These are phyloP conservation scores for Cyaniris semiargus DNA, from an alignment of 2,888 invertebrate genomes.

Conservation along the genomic window DNA sequence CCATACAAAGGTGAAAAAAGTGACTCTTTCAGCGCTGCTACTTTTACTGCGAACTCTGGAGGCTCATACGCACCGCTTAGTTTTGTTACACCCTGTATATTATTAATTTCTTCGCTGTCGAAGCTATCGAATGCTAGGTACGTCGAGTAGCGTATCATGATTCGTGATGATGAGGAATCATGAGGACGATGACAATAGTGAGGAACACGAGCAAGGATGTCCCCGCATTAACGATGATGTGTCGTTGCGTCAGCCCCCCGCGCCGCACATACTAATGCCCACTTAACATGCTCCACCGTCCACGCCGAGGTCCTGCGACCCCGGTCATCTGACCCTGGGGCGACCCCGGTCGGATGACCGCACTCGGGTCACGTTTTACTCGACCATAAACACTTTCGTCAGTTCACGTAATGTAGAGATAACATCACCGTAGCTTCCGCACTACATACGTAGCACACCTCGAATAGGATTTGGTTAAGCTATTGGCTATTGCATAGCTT, in stretches of 20 bases:
- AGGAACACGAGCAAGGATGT: background rate
- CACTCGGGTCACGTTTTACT: constrained; percentile 12
- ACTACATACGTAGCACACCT: too few species aligned
- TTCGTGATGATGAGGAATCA: background rate
- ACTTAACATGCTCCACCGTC: background rate
- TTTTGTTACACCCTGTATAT: too few species aligned
- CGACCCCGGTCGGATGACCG: constrained; percentile 10
- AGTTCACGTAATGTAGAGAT: background rate
- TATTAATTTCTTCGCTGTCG: too few species aligned
- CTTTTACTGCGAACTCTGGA: too few species aligned
- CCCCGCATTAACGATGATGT: background rate
- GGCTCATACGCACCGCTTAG: too few species aligned
- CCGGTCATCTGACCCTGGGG: background rate
- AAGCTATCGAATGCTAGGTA: too few species aligned
- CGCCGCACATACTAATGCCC: background rate
- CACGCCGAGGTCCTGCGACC: background rate
- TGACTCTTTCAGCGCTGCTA: too few species aligned
- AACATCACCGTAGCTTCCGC: background rate
- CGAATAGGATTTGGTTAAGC: too few species aligned
- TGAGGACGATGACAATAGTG: background rate
- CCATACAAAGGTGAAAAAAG: too few species aligned
- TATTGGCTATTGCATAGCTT: too few species aligned
- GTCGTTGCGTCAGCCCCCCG: constrained; percentile 11
- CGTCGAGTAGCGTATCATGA: background rate
- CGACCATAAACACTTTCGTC: constrained; percentile 24